phyloP scores from a whole-genome alignment of 2,888 invertebrate genomes.

The Brachyopa scutellaris region DNA sequence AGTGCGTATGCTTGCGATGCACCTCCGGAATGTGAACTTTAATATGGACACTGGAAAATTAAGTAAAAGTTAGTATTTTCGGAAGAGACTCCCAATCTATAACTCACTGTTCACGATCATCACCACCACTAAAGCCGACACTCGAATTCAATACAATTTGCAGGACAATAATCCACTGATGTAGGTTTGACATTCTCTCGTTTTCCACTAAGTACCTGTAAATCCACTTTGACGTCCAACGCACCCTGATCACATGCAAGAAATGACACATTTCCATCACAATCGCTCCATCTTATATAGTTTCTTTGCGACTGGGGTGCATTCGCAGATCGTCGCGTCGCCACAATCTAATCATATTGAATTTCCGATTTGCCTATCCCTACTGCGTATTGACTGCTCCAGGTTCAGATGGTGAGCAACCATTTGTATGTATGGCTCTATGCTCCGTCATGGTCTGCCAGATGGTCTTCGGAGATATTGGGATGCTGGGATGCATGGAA shows the following conservation, averaged over 20 bases:
- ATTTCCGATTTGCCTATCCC: constrained; percentile 49
- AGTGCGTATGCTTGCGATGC: constrained; percentile 51
- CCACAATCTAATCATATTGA: constrained; percentile 62
- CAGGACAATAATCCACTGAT: constrained; percentile 60
- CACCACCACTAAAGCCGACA: constrained; percentile 28
- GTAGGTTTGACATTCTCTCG: constrained; percentile 45
- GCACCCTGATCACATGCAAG: constrained; percentile 50
- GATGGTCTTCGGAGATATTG: constrained; percentile 5
- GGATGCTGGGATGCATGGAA: constrained; percentile 2
- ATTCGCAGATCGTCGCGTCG: constrained; percentile 27
- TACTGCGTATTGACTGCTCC: constrained; percentile 25
- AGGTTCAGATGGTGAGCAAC: constrained; percentile 4
- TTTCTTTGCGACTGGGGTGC: constrained; percentile 24
- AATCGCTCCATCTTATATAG: constrained; percentile 64
- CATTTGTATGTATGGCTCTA: background rate
- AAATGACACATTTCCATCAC: constrained; percentile 69
- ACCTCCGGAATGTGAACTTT: constrained; percentile 67
- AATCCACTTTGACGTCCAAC: constrained; percentile 39
- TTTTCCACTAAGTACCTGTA: background rate
- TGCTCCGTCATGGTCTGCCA: constrained; percentile 34
- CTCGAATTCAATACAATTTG: constrained; percentile 40
- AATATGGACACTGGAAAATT: constrained; percentile 56
- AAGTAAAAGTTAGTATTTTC: background rate
- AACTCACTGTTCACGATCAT: constrained; percentile 68
- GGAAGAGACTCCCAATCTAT: background rate